Evolutionary conservation across 1,140 invertebrate genomes (phyloP), one percentile per base, ranked within the genome.

Genomic region (Ericerus pela): DNA sequence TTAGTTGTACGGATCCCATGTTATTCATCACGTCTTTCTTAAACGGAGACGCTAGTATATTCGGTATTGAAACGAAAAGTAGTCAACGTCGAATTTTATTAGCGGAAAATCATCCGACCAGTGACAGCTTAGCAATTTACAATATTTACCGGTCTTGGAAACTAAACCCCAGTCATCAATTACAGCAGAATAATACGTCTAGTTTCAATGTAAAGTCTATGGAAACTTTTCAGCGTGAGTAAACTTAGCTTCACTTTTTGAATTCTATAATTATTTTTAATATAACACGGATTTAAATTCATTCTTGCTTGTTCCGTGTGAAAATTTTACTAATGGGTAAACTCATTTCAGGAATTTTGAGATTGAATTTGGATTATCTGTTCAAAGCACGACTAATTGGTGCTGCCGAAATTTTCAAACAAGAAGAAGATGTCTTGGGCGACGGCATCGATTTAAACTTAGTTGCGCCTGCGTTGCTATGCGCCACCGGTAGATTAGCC

Each of bases 91-190:
- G 41, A 24, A 3, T 20, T 22, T 10, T 47, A 22, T 24, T 47
- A 20, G 22, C 41, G 2, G 41, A 47, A 24, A 24, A 47, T 22
- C 41, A 47, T 47, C 18, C 41, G 2, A 24, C 41, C 18, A 47
- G 26, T 24, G 41, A 47, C 26, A 47, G 26, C 14, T 24, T 47
- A 24, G 41, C 41, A 4, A 22, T 47, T 3, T 47, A 22, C 14
- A 47, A 47, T 47, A 24, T 47, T 47, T 47, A 47, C 14, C 41
- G 14, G 26, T 10, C 22, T 14, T 47, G 41, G 41, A 47, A 47
- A 47, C 10, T 12, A 5, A 18, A 22, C n/a, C n/a, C n/a, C n/a
- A n/a, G n/a, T n/a, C n/a, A n/a, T n/a, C n/a, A n/a, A n/a, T n/a
- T n/a, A n/a, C 41, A 3, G 11, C 16, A 8, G 11, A 24, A 22